Conservation (phyloP, 2,797 vertebrate genomes). For the Tragopan temminckii region DNA sequence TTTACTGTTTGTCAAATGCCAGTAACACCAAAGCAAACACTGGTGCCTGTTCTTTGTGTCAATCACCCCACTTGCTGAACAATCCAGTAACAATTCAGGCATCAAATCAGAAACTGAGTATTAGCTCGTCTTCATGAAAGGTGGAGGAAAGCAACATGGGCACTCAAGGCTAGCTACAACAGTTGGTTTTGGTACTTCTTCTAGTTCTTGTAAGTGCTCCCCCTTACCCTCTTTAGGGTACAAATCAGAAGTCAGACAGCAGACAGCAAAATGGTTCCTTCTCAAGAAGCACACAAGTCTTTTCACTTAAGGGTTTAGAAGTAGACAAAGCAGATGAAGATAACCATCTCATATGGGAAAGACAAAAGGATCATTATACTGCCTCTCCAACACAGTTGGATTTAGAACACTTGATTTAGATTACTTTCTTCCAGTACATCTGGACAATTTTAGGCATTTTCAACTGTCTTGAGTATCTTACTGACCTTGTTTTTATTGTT, state of each 20-base stretch:
- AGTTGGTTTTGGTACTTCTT: neutral
- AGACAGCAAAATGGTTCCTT: neutral
- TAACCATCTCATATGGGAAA: rapidly evolving
- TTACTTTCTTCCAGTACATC: neutral
- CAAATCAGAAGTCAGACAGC: neutral
- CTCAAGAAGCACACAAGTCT: neutral
- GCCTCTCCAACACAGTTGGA: neutral
- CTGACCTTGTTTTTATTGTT: slow-evolving; percentile 95
- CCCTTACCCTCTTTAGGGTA: neutral
- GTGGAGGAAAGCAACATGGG: neutral
- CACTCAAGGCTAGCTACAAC: neutral
- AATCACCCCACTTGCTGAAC: neutral
- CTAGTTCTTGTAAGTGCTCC: neutral
- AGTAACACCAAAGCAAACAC: neutral
- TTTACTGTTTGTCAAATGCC: neutral
- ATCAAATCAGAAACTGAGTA: neutral
- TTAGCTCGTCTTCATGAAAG: neutral
- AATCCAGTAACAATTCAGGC: neutral
- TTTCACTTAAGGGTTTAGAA: neutral
- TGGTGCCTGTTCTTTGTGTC: neutral
- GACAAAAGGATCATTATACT: neutral
- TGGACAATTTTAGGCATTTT: neutral
- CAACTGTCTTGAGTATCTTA: neutral
- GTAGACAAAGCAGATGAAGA: neutral
- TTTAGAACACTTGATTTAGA: neutral